Base-by-base conservation (phyloP, 2,888 invertebrate species). In the Dusona sp. region DNA sequence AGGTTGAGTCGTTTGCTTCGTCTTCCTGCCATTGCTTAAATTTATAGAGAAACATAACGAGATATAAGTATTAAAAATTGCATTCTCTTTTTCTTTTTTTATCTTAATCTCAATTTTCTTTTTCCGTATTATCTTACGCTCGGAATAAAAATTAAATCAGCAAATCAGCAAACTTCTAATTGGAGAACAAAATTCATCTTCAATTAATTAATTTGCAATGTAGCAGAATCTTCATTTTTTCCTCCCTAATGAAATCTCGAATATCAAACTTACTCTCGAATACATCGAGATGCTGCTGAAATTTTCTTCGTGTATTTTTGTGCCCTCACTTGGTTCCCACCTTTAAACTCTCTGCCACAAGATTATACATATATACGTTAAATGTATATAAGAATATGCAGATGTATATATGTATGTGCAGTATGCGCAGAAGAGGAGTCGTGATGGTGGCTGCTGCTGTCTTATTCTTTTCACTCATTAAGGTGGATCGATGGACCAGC, bases 391-490 rank as follows among this genome's bases (percentile, higher is more conserved):
- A 61, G n/a, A 64, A 78, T 79, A 79, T 79, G 74, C 65, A 82
- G 64, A 81, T 75, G 68, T 81, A 29, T 74, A 64, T 70, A 45
- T 73, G 29, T 72, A 48, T 68, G 54, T 57, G 42, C 36, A 88
- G 91, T 90, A 90, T 91, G 88, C 85, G 86, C 88, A 89, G 88
- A 88, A 87, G 87, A 85, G 82, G 87, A 86, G 84, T 80, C 70
- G 87, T 87, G 90, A 85, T 86, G 90, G 90, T 88, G 90, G 88
- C 89, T 89, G 88, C 87, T 88, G 92, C 93, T 93, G 93, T 94
- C 94, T 94, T 94, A 94, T 94, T 94, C 94, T 94, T 94, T 94
- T 93, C 94, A 94, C 94, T 94, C 94, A 94, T 94, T 94, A 94
- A 94, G 93, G 94, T 92, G 94, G 94, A 94, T 94, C 94, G 94